phyloP scores from a whole-genome alignment of 64 coral and sea anemone genomes.

The Platygyra sinensis region DNA sequence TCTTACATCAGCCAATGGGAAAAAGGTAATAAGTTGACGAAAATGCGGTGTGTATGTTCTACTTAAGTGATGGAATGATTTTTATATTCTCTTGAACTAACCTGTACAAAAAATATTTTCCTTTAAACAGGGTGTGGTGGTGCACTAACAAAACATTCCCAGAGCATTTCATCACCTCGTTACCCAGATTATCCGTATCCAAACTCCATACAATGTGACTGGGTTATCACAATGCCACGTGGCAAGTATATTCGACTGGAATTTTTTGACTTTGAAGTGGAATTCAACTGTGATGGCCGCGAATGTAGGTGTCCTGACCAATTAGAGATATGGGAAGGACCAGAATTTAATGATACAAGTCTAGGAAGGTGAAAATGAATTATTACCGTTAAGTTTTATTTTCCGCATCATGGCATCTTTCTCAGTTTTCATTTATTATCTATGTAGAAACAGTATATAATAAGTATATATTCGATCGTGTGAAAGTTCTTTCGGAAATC shows the following conservation, averaged over 20 bases:
- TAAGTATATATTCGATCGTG: no score
- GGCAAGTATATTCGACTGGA: constrained; percentile 46
- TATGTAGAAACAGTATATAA: no score
- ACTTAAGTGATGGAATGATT: not conserved
- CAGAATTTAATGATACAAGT: constrained; percentile 52
- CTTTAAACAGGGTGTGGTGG: constrained; percentile 43
- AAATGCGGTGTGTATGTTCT: not conserved
- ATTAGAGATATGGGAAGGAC: constrained; percentile 67
- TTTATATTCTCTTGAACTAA: no score
- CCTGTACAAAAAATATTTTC: not conserved
- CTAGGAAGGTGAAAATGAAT: constrained; percentile 46
- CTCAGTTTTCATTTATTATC: not conserved
- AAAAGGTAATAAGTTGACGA: constrained; percentile 6
- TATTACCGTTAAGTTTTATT: not conserved
- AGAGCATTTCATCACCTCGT: constrained; percentile 57
- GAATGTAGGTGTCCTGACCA: constrained; percentile 32
- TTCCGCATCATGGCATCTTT: not conserved
- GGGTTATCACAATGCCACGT: constrained; percentile 33
- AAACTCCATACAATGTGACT: constrained; percentile 48
- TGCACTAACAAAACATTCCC: constrained; percentile 3
- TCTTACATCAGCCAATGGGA: constrained; percentile 46
- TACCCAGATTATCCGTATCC: constrained; percentile 57
- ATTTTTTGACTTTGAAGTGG: constrained; percentile 36
- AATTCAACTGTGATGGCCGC: constrained; percentile 3
- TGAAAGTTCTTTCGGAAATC: no score